Evolutionary conservation across 2,888 invertebrate species (phyloP).

Genomic region (Mythimna lalbum): DNA sequence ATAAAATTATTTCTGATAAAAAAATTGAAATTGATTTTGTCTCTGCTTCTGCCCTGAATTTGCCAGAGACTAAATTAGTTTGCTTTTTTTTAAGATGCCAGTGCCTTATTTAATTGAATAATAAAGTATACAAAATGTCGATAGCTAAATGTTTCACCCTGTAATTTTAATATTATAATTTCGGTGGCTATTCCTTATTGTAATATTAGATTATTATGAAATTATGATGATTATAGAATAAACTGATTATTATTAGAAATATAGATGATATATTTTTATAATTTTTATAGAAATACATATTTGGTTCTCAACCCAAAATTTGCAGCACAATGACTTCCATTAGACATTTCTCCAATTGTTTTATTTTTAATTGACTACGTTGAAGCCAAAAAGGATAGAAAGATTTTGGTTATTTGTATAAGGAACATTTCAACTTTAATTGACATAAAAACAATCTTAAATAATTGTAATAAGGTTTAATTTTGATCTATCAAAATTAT

Average conservation of each 20-base stretch:
- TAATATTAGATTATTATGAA: conserved; percentile 31
- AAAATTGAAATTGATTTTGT: conserved; percentile 4
- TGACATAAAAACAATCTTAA: not conserved
- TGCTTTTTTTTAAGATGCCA: not conserved
- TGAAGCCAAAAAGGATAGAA: not conserved
- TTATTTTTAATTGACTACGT: not conserved
- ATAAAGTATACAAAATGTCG: conserved; percentile 6
- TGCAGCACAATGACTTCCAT: conserved; percentile 1
- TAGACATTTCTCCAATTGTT: not conserved
- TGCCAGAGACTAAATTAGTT: not conserved
- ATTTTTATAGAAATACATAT: conserved; percentile 19
- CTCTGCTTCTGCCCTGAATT: too few relatives aligned
- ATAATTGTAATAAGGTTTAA: not conserved
- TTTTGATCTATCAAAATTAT: not conserved
- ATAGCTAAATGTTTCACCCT: conserved; percentile 23
- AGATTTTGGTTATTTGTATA: not conserved
- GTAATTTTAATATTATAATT: conserved; percentile 24
- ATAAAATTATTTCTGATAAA: not conserved
- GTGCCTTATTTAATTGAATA: conserved; percentile 31
- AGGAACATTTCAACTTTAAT: not conserved
- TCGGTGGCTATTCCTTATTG: conserved; percentile 53
- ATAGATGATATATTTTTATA: conserved; percentile 54
- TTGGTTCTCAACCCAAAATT: not conserved
- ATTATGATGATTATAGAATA: conserved; percentile 37
- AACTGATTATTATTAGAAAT: conserved; percentile 48